Percentiles rank a stretch among this genome's conserved stretches.
phyloP scores from a whole-genome alignment of 2,113 vertebrate species.

The Elgaria multicarinata region DNA sequence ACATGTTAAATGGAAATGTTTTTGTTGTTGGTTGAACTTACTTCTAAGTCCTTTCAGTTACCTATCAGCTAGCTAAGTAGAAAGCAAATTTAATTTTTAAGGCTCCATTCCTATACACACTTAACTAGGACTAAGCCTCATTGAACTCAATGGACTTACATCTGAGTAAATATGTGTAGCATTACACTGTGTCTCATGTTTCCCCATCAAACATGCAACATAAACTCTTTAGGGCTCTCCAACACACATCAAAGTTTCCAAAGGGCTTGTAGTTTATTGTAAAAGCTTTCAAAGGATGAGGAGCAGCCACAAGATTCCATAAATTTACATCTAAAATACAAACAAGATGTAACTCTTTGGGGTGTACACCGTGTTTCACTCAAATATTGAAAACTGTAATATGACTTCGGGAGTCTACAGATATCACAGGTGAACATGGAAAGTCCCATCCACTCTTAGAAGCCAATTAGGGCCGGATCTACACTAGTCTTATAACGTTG shows the following conservation, averaged over 20 bases:
- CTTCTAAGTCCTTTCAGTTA: background rate
- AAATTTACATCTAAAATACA: background rate
- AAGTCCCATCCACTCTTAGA: background rate
- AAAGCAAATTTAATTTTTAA: background rate
- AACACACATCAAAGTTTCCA: background rate
- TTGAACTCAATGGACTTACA: too few relatives aligned
- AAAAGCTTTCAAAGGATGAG: background rate
- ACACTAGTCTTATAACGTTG: too few relatives aligned
- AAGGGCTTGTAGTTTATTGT: background rate
- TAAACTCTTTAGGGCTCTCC: background rate
- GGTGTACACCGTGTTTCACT: background rate
- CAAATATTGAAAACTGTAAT: background rate
- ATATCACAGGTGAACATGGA: background rate
- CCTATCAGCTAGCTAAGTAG: background rate
- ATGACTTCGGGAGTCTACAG: background rate
- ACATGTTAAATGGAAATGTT: too few relatives aligned
- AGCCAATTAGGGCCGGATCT: too few relatives aligned
- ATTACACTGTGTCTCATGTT: background rate
- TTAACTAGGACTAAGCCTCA: too few relatives aligned
- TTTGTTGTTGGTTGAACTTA: constrained; percentile 29
- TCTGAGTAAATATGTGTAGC: too few relatives aligned
- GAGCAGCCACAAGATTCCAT: background rate
- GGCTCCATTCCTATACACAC: background rate
- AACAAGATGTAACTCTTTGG: background rate
- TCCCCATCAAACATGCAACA: background rate